A percentile compares a stretch with the other conserved stretches of the same genome.
phyloP scores from a whole-genome alignment of 2,113 vertebrate species.

The Bufo bufo region DNA sequence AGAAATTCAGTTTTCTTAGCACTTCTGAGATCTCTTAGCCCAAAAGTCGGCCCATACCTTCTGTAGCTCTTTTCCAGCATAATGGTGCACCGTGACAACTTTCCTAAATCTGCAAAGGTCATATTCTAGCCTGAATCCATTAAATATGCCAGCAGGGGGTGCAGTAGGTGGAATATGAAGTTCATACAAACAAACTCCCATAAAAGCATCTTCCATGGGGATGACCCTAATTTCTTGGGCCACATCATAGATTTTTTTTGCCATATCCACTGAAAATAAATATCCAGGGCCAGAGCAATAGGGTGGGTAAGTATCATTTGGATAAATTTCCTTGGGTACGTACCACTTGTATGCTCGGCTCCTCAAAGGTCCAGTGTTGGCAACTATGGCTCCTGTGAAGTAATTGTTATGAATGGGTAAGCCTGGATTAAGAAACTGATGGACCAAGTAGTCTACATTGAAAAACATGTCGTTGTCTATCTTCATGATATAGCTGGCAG shows the following conservation, averaged over 20 bases:
- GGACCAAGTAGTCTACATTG: conserved; percentile 48
- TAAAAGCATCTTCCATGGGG: conserved; percentile 58
- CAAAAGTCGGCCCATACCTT: conserved; percentile 24
- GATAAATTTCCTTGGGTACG: conserved; percentile 52
- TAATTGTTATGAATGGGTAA: conserved; percentile 37
- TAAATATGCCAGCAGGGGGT: conserved; percentile 37
- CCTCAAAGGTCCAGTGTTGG: background rate
- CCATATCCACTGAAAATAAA: conserved; percentile 52
- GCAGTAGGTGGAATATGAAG: background rate
- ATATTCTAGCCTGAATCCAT: conserved; percentile 35
- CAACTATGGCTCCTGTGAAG: conserved; percentile 54
- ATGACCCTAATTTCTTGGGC: background rate
- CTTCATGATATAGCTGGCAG: conserved; percentile 56
- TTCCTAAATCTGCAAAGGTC: conserved; percentile 42
- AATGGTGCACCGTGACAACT: conserved; percentile 37
- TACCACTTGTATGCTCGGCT: conserved; percentile 26
- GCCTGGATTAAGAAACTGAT: conserved; percentile 55
- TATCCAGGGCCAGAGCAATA: conserved; percentile 61
- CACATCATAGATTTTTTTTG: conserved; percentile 45
- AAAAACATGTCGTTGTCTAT: conserved; percentile 58
- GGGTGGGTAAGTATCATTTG: conserved; percentile 13
- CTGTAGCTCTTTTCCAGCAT: background rate
- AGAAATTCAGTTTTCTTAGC: background rate
- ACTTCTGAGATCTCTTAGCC: background rate
- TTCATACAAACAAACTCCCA: conserved; percentile 57